Conservation (phyloP, 2,113 vertebrate species). For the Cryptomyrus ogoouensis region DNA sequence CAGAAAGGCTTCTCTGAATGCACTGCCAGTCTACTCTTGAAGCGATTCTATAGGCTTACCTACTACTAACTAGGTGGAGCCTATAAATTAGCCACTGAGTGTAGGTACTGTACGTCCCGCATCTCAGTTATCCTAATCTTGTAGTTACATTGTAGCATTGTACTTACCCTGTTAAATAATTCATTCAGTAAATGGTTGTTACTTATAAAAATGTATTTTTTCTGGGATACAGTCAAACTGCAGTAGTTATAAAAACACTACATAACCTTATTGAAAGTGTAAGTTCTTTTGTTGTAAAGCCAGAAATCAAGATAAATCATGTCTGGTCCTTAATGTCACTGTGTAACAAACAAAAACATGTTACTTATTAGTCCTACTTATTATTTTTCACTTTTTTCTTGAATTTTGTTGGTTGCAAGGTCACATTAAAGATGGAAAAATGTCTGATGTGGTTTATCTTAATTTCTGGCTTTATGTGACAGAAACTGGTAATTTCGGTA, state of each 20-base stretch:
- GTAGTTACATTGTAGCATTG: neutral
- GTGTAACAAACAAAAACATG: neutral
- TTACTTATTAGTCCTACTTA: neutral
- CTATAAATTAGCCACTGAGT: neutral
- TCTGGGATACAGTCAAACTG: neutral
- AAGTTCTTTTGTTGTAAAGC: neutral
- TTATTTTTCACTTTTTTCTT: neutral
- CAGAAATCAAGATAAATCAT: neutral
- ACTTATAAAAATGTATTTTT: neutral
- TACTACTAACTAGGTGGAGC: neutral
- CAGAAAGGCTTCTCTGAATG: neutral
- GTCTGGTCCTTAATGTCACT: neutral
- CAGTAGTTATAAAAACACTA: neutral
- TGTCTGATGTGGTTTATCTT: neutral
- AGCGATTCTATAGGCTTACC: neutral
- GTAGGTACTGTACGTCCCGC: neutral
- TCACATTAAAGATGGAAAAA: neutral
- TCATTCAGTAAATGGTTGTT: neutral
- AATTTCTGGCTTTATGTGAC: neutral
- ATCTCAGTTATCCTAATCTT: neutral
- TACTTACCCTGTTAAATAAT: neutral
- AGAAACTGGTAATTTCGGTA: neutral
- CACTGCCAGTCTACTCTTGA: neutral
- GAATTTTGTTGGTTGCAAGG: neutral
- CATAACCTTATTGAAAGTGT: neutral